Percentiles rank a stretch among this genome's conserved stretches.
Conservation (phyloP, 2,797 vertebrate genomes). For the Lagocephalus sceleratus region DNA sequence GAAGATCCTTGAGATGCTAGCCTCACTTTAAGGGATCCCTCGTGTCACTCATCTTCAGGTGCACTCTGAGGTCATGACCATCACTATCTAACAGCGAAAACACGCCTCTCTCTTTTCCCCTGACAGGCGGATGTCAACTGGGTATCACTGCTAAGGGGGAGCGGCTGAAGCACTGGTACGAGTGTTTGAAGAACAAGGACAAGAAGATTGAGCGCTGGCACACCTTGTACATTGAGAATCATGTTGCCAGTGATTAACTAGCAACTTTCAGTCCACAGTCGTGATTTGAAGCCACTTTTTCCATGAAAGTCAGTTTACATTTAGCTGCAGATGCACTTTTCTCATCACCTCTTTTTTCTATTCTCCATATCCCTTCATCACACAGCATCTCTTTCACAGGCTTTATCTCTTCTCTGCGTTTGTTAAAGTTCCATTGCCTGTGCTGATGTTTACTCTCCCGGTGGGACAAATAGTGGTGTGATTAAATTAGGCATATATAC, state of each 20-base stretch:
- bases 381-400: slow-evolving; percentile 5
- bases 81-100: too few species aligned
- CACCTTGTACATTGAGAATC: slow-evolving; percentile 88
- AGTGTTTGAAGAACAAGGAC: slow-evolving; percentile 98
- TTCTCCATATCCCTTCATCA: slow-evolving; percentile 25
- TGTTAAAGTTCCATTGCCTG: slow-evolving; percentile 43
- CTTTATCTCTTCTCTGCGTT: slow-evolving; percentile 29
- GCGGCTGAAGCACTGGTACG: slow-evolving; percentile 95
- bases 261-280: slow-evolving; percentile 25
- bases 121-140: slow-evolving; percentile 91
- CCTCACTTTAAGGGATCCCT: too few species aligned
- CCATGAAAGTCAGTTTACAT: slow-evolving; percentile 32
- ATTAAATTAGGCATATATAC: slow-evolving; percentile 34
- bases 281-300: slow-evolving; percentile 44
- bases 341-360: slow-evolving; percentile 7
- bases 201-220: slow-evolving; percentile 98
- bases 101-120: too few species aligned
- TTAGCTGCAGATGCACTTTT: slow-evolving; percentile 29
- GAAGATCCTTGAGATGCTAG: too few species aligned
- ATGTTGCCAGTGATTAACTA: slow-evolving; percentile 87
- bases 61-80: slow-evolving; percentile 5
- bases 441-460: slow-evolving; percentile 50
- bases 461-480: slow-evolving; percentile 35
- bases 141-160: slow-evolving; percentile 96
- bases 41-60: too few species aligned